A percentile compares a stretch with the other conserved stretches of the same genome.
These are phyloP conservation scores for Larimichthys crocea DNA, from an alignment of 2,113 vertebrate species.

Conservation along the genomic window DNA sequence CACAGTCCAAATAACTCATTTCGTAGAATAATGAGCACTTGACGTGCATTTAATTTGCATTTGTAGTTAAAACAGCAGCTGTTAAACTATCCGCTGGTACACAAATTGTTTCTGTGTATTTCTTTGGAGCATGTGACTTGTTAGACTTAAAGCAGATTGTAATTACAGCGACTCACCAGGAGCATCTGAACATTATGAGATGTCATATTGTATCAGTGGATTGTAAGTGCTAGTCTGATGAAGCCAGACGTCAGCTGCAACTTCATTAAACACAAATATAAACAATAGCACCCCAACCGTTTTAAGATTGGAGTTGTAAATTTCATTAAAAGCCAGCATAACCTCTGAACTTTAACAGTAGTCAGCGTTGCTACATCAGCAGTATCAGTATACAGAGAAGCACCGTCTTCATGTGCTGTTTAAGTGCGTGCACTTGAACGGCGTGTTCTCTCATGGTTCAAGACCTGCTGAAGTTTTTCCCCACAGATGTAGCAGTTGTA, in stretches of 20 bases:
- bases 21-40: not conserved
- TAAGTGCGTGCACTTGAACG: conserved; percentile 13
- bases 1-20: not conserved
- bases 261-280: not conserved
- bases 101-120: not conserved
- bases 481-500: conserved; percentile 33
- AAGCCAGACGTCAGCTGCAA: not conserved
- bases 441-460: conserved; percentile 1
- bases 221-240: not conserved
- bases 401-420: not conserved
- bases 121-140: not conserved
- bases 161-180: not conserved
- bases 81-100: not conserved
- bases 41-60: not conserved
- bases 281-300: not conserved
- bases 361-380: not conserved
- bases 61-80: not conserved
- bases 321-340: not conserved
- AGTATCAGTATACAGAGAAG: not conserved
- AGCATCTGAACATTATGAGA: not conserved
- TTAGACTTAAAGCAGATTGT: conserved; percentile 3
- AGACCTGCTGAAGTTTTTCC: conserved; percentile 11
- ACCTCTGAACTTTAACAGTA: not conserved
- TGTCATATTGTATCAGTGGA: not conserved
- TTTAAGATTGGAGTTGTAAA: no score